Evolutionary conservation across 2,888 invertebrate genomes (phyloP).

Genomic region (Gastracanthus pulcherrimus): DNA sequence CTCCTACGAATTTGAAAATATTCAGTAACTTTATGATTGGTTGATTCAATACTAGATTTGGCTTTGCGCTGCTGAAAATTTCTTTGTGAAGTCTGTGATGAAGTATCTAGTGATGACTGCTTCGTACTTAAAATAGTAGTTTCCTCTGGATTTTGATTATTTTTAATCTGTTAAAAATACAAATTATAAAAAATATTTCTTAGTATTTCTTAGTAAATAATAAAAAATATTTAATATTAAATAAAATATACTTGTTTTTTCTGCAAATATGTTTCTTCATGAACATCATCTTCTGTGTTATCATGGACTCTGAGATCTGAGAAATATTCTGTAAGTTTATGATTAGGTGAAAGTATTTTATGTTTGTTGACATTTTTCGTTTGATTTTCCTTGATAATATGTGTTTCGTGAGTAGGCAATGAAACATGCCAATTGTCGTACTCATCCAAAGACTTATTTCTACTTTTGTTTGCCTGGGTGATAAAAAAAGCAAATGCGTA

Average conservation of each 20-base stretch:
- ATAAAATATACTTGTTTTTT: slow-evolving; percentile 20
- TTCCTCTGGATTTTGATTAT: neutral
- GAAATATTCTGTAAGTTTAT: slow-evolving; percentile 49
- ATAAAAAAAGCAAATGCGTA: neutral
- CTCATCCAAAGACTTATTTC: neutral
- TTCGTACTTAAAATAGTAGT: neutral
- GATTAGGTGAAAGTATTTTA: slow-evolving; percentile 35
- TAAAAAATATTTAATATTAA: neutral
- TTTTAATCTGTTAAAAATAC: slow-evolving; percentile 1
- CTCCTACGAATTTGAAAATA: slow-evolving; percentile 51
- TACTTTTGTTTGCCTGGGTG: neutral
- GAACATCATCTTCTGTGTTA: neutral
- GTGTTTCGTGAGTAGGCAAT: neutral
- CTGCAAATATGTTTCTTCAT: neutral
- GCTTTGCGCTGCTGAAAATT: neutral
- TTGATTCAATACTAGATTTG: slow-evolving; percentile 9
- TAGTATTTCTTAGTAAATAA: neutral
- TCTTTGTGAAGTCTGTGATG: neutral
- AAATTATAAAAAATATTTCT: neutral
- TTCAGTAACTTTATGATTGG: slow-evolving; percentile 55
- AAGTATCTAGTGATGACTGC: neutral
- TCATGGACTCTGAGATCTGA: slow-evolving; percentile 32
- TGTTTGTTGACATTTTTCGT: neutral
- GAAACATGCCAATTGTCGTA: neutral
- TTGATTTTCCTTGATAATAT: neutral